phyloP scores from a whole-genome alignment of 2,113 vertebrate species.

The Montifringilla adamsi region DNA sequence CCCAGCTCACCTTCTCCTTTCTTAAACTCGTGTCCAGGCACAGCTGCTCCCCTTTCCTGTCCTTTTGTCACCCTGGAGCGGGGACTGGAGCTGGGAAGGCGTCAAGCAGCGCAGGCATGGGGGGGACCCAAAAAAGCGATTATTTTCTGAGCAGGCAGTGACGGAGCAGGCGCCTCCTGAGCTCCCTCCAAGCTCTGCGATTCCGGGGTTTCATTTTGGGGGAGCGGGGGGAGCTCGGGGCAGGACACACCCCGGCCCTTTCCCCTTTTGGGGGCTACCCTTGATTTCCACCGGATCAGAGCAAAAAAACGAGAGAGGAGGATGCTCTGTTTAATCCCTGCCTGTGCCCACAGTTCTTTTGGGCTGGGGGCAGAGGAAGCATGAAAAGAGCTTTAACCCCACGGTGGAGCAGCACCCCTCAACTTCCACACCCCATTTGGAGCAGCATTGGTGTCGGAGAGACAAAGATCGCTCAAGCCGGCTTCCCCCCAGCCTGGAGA shows the following conservation, averaged over 20 bases:
- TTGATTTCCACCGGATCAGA: background rate
- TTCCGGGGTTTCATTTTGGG: background rate
- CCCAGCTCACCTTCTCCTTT: background rate
- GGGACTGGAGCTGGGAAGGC: background rate
- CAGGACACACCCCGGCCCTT: background rate
- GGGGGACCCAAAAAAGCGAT: background rate
- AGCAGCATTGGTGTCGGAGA: accelerated
- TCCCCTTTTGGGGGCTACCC: background rate
- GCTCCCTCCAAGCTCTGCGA: background rate
- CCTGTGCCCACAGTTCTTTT: background rate
- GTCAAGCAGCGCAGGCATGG: background rate
- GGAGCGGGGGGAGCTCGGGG: background rate
- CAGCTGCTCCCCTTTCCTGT: background rate
- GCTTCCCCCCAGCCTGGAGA: background rate
- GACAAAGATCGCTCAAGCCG: accelerated
- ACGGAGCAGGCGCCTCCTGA: background rate
- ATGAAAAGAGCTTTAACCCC: background rate
- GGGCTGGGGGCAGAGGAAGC: background rate
- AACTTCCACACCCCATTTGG: background rate
- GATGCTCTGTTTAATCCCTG: background rate
- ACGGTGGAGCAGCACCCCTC: background rate
- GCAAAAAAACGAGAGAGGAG: background rate
- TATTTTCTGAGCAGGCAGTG: background rate
- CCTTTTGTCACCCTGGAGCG: background rate
- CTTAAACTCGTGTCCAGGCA: background rate